Base-by-base conservation (phyloP, 2,888 invertebrate species). In the Dione vanillae region DNA sequence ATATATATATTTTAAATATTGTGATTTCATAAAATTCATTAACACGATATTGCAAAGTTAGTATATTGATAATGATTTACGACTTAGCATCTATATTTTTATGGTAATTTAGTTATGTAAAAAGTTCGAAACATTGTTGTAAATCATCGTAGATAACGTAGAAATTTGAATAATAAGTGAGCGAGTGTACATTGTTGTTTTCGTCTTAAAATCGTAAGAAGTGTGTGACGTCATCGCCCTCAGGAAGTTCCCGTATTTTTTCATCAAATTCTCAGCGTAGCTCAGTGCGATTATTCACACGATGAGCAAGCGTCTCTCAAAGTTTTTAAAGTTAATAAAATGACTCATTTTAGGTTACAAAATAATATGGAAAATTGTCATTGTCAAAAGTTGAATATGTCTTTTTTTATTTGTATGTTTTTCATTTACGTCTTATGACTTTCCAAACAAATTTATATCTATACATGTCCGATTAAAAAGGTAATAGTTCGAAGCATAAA, bases 211-310 rank as follows among this genome's bases (percentile, higher is more conserved):
- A 9, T 19, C 14, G 14, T 35, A n/a, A 19, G 40, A 54, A 14
- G 61, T 61, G 43, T 27, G 82, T 91, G 91, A 91, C 89, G 91
- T 91, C 91, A 91, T 76, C 80, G 76, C 80, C 82, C 85, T 82
- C 74, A 70, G 79, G 78, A n/a, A 80, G 75, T 80, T 80, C 79
- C 82, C 83, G 80, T 73, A 83, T 89, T 86, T 89, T 89, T 90
- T 91, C 86, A 90, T 88, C 87, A 88, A 89, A 89, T 89, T n/a
- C 89, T 86, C 78, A 81, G 85, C 85, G 84, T 82, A 79, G 83
- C 85, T 85, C 77, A 79, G 77, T 87, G 85, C 87, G 86, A 90
- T 90, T 88, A 90, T 91, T 91, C 91, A 91, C 91, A 91, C 90
- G 87, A 85, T 83, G 80, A 76, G 73, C 69, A 78, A 77, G 75